Conservation (phyloP, 1,140 invertebrate genomes). For the Tetragnatha versicolor region DNA sequence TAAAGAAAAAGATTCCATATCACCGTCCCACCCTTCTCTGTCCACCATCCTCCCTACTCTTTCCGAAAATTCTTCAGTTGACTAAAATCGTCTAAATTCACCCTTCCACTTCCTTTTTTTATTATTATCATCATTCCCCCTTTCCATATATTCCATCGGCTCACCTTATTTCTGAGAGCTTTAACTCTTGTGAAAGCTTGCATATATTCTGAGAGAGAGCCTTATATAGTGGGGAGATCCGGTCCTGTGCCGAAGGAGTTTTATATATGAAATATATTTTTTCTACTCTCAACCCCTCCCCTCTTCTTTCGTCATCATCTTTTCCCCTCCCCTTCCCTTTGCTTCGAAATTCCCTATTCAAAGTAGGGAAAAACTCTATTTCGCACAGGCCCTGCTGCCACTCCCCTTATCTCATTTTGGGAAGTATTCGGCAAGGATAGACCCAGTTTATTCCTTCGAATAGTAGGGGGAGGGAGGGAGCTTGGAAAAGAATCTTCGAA, state of each 20-base stretch:
- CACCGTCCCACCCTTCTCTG: neutral
- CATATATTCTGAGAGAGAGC: slow-evolving; percentile 34
- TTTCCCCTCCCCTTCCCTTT: slow-evolving; percentile 24
- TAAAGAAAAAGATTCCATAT: neutral
- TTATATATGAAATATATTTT: slow-evolving; percentile 42
- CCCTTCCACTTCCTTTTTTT: slow-evolving; percentile 2
- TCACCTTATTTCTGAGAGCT: slow-evolving; percentile 50
- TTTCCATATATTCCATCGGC: slow-evolving; percentile 44
- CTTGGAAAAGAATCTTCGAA: slow-evolving; percentile 27
- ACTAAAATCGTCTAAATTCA: slow-evolving; percentile 50
- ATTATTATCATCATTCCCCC: slow-evolving; percentile 27
- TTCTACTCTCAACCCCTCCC: neutral
- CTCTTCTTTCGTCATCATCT: slow-evolving; percentile 26
- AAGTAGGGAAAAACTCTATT: slow-evolving; percentile 52
- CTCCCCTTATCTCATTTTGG: slow-evolving; percentile 40
- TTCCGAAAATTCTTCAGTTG: slow-evolving; percentile 16
- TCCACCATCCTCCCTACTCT: neutral
- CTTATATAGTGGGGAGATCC: slow-evolving; percentile 20
- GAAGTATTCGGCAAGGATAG: slow-evolving; percentile 12
- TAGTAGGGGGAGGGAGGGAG: neutral
- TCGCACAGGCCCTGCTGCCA: slow-evolving; percentile 23
- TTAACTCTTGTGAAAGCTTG: slow-evolving; percentile 50
- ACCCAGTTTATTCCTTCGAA: slow-evolving; percentile 42
- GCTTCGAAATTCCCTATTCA: slow-evolving; percentile 50
- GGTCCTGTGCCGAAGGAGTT: slow-evolving; percentile 45